Conservation (phyloP, 2,888 invertebrate genomes). For the Notodonta dromedarius region DNA sequence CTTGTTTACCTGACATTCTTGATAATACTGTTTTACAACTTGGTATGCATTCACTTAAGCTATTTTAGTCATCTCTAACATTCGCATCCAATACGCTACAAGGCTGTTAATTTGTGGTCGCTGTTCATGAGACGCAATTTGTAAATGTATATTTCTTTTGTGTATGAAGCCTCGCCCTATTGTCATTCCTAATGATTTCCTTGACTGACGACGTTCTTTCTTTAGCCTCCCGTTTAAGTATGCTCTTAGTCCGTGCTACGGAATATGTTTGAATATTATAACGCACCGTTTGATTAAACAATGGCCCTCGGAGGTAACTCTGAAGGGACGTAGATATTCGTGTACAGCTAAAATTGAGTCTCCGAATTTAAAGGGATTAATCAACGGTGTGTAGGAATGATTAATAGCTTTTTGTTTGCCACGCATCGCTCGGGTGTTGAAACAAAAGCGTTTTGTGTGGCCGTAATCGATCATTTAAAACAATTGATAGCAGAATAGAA, state of each 20-base stretch:
- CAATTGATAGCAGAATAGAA: conserved; percentile 57
- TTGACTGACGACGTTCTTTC: conserved; percentile 33
- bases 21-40: not conserved
- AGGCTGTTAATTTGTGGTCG: conserved; percentile 44
- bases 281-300: conserved; percentile 25
- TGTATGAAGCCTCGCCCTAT: conserved; percentile 27
- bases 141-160: conserved; percentile 34
- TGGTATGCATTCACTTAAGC: not conserved
- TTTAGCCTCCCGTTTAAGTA: conserved; percentile 19
- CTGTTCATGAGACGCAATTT: conserved; percentile 41
- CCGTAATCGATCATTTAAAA: conserved; percentile 39
- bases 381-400: conserved; percentile 21
- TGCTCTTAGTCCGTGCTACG: conserved; percentile 22
- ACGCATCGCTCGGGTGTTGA: conserved; percentile 12
- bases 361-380: conserved; percentile 25
- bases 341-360: conserved; percentile 23
- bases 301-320: conserved; percentile 13
- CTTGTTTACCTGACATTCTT: not conserved
- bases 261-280: conserved; percentile 27
- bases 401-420: conserved; percentile 28
- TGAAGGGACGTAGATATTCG: conserved; percentile 18
- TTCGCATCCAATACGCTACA: conserved; percentile 39
- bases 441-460: conserved; percentile 25
- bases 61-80: conserved; percentile 39
- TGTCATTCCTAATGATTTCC: conserved; percentile 41